Evolutionary conservation across 2,888 invertebrate species (phyloP), one percentile per base, ranked within the genome.

Genomic region (Mesochorus sp.): DNA sequence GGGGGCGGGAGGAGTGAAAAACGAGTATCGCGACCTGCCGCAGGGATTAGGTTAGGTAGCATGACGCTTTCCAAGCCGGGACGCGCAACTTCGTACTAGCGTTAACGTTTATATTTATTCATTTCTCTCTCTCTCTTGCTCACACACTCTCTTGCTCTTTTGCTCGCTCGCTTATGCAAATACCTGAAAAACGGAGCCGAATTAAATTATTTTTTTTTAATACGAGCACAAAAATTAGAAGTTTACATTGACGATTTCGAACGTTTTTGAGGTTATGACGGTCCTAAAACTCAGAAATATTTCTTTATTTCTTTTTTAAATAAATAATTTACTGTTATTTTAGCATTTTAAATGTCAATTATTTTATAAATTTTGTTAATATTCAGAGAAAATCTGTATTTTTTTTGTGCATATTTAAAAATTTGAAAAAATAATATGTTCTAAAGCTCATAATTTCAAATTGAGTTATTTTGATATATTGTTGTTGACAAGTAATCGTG

Each of bases 21-120:
- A 72, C 44, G 34, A 66, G 59, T 44, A 64, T 37, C 62, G 64
- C 21, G 44, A 14, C 12, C 31, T 28, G 5, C 10, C 3, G 31
- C 12, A 8, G 1, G 21, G 37, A 26, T 66, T 31, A 75, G 78
- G 78, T 79, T 79, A 79, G 78, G 70, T 79, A 64, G 26, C 31
- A 1, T 12, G 67, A 34, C 28, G 61, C 70, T 64, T n/a, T n/a
- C 59, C 70, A 67, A 39, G 71, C 78, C 78, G 78, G 78, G 78
- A 74, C 74, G 74, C 74, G 19, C n/a, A 55, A 37, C 68, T 39
- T 62, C 34, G 34, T 49, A 10, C 34, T 21, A 42, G 10, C 26
- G 3, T 39, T 34, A 47, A 51, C 44, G 57, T 17, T 53, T 51
- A 53, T 64, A 66, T 42, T 68, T 71, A 8, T 47, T 19, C 49